phyloP scores from a whole-genome alignment of 2,113 vertebrate genomes.

The Seriola dumerili region DNA sequence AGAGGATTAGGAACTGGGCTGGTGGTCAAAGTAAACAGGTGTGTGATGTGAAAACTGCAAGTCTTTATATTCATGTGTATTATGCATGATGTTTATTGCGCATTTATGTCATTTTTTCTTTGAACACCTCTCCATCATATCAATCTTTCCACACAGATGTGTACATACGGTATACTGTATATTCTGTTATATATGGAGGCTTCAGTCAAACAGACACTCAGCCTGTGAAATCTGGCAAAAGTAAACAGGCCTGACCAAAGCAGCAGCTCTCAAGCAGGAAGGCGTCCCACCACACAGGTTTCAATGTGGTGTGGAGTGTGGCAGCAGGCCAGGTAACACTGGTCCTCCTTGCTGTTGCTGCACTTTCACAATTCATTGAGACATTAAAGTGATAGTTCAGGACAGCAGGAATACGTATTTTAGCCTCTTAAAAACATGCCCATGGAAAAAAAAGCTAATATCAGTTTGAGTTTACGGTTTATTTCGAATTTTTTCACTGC shows the following conservation, averaged over 20 bases:
- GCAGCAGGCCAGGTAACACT: neutral
- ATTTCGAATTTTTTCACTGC: too few relatives aligned
- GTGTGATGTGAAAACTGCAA: neutral
- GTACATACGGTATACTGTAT: neutral
- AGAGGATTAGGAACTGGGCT: neutral
- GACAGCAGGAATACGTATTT: too few relatives aligned
- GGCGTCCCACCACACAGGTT: neutral
- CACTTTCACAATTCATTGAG: neutral
- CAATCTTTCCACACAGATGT: neutral
- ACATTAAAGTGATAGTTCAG: neutral
- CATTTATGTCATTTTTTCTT: neutral
- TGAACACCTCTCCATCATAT: neutral
- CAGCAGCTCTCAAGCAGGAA: neutral
- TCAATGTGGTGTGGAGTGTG: neutral
- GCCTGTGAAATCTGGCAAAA: constrained; percentile 5
- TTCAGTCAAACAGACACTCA: neutral
- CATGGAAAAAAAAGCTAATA: too few relatives aligned
- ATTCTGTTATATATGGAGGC: neutral
- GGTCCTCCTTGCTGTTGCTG: neutral
- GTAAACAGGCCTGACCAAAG: neutral
- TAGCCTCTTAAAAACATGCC: too few relatives aligned
- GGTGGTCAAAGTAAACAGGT: constrained; percentile 37
- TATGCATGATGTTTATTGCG: neutral
- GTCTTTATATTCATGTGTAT: neutral
- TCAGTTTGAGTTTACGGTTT: too few relatives aligned